Conservation (phyloP, 2,888 invertebrate genomes). For the Euzophera pinguis region DNA sequence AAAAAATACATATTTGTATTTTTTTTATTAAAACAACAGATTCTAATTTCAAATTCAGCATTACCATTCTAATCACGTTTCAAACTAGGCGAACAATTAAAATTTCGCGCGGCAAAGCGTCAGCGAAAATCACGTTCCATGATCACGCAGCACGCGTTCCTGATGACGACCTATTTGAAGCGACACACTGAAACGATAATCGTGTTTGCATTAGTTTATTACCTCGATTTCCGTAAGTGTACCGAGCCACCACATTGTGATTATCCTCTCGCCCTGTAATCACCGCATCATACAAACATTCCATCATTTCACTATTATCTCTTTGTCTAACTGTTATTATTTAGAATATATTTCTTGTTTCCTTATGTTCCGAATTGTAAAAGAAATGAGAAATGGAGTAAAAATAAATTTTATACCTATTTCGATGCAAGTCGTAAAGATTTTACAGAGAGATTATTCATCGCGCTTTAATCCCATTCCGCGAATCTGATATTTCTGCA, state of each 20-base stretch:
- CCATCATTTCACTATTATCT: neutral
- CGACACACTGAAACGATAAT: conserved; percentile 42
- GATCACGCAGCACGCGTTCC: conserved; percentile 1
- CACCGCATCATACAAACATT: conserved; percentile 19
- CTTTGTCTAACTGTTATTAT: neutral
- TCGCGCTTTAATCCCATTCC: too few relatives aligned
- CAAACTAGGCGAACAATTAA: conserved; percentile 10
- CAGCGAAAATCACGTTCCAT: conserved; percentile 10
- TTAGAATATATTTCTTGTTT: neutral
- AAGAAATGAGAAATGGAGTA: too few relatives aligned
- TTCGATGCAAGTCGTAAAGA: too few relatives aligned
- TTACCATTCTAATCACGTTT: conserved; percentile 11
- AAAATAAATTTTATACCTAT: too few relatives aligned
- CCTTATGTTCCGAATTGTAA: neutral
- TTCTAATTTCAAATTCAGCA: neutral
- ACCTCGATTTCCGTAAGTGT: conserved; percentile 47
- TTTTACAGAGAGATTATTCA: too few relatives aligned
- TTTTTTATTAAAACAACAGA: too few relatives aligned
- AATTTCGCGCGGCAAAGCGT: conserved; percentile 5
- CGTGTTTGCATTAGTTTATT: conserved; percentile 46
- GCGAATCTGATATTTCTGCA: too few relatives aligned
- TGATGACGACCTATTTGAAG: conserved; percentile 30
- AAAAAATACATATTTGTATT: neutral
- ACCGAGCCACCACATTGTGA: conserved; percentile 34
- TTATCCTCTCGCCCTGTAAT: conserved; percentile 30